A percentile compares a stretch with the other conserved stretches of the same genome.
Conservation (phyloP, 2,797 vertebrate species). For the Enteromius treurensis region DNA sequence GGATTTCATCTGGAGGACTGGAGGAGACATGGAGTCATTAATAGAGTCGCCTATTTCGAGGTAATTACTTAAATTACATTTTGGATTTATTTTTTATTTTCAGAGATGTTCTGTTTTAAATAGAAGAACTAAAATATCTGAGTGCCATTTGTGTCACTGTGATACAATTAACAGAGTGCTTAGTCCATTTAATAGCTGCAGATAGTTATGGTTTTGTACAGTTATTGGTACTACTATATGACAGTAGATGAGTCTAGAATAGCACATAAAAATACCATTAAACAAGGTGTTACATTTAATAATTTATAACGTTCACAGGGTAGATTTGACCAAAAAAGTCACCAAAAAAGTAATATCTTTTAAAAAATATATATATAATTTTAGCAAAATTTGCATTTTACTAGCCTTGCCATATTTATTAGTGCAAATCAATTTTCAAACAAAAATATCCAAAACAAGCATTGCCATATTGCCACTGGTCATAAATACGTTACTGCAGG, state of each 20-base stretch:
- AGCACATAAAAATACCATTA: neutral
- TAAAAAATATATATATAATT: neutral
- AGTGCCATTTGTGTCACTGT: neutral
- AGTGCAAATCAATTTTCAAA: neutral
- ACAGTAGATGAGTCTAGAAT: neutral
- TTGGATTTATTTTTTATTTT: neutral
- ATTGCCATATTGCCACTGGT: neutral
- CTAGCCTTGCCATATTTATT: neutral
- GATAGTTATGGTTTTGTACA: neutral
- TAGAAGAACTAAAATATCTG: neutral
- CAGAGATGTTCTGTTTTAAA: neutral
- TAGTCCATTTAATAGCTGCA: neutral
- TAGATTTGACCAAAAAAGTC: neutral
- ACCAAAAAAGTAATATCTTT: neutral
- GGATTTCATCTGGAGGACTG: conserved; percentile 32
- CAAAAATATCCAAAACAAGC: neutral
- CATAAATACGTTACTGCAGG: neutral
- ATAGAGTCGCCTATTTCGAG: conserved; percentile 65
- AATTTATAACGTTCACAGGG: neutral
- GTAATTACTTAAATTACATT: conserved; percentile 46
- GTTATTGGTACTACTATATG: neutral
- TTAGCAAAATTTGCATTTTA: neutral
- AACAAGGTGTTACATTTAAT: neutral
- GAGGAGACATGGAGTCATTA: conserved; percentile 52
- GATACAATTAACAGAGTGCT: neutral